phyloP scores from a whole-genome alignment of 2,113 vertebrate genomes.

The Donacobius atricapilla region DNA sequence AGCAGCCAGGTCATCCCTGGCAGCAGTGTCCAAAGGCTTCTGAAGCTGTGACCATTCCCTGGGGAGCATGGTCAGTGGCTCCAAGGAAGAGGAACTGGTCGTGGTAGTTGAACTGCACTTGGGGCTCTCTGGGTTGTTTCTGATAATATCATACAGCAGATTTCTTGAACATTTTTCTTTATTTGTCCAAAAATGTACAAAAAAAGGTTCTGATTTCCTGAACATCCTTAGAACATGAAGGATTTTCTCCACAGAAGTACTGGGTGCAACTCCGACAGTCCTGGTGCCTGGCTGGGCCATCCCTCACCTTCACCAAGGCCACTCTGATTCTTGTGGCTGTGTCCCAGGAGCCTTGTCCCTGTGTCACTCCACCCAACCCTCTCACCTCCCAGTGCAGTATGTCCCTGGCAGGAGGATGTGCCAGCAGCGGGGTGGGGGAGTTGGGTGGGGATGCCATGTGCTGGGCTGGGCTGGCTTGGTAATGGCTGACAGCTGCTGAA shows the following conservation, averaged over 20 bases:
- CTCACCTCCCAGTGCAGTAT: not conserved
- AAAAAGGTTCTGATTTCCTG: not conserved
- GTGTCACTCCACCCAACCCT: not conserved
- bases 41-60: no score
- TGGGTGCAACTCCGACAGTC: fast-evolving
- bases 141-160: not conserved
- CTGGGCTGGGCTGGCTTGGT: not conserved
- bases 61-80: no score
- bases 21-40: no score
- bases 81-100: no score
- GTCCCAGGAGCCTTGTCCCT: not conserved
- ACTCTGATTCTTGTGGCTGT: not conserved
- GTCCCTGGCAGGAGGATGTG: not conserved
- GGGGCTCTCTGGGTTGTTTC: not conserved
- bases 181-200: not conserved
- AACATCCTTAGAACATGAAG: fast-evolving
- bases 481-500: not conserved
- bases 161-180: not conserved
- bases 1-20: no score
- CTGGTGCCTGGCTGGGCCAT: not conserved
- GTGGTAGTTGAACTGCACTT: not conserved
- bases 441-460: not conserved
- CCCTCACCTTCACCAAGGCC: not conserved
- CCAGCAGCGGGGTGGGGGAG: fast-evolving
- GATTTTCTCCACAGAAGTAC: fast-evolving